Evolutionary conservation across 37 sponge, comb jelly and placozoan species (phyloP).

Genomic region (Amphimedon queenslandica): DNA sequence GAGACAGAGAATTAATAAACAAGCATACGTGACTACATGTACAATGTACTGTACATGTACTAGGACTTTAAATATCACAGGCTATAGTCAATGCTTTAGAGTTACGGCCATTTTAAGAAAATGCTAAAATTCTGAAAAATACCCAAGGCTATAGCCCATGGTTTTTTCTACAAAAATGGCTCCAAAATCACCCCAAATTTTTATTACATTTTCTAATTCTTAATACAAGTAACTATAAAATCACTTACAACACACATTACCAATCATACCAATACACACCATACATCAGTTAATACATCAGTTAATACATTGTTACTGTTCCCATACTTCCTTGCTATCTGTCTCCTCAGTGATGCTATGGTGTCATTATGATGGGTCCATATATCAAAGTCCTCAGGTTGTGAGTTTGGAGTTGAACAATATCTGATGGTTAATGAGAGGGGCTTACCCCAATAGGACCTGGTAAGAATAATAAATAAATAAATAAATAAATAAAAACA

Average conservation of each 20-base stretch:
- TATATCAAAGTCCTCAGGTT: slow-evolving; percentile 84
- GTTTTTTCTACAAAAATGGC: no score
- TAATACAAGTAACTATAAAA: not conserved
- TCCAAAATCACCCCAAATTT: no score
- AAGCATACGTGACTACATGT: not conserved
- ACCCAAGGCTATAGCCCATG: no score
- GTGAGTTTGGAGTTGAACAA: slow-evolving; percentile 24
- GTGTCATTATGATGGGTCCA: slow-evolving; percentile 80
- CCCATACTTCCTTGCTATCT: slow-evolving; percentile 67
- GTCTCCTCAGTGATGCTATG: slow-evolving; percentile 70
- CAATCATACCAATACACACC: no score
- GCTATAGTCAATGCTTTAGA: no score
- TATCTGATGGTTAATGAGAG: slow-evolving; percentile 48
- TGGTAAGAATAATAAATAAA: slow-evolving; percentile 6
- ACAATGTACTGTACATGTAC: no score
- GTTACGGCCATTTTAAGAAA: no score
- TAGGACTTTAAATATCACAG: not conserved
- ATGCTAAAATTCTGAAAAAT: no score
- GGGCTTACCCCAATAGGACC: slow-evolving; percentile 60
- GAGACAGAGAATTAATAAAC: no score
- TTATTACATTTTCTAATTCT: not conserved
- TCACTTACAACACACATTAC: no score
- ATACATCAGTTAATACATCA: no score
- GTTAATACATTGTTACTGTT: no score
- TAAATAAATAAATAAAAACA: not conserved